Evolutionary conservation across 1,140 invertebrate species (phyloP), one percentile per base, ranked within the genome.

Genomic region (Drosophila ironensis): DNA sequence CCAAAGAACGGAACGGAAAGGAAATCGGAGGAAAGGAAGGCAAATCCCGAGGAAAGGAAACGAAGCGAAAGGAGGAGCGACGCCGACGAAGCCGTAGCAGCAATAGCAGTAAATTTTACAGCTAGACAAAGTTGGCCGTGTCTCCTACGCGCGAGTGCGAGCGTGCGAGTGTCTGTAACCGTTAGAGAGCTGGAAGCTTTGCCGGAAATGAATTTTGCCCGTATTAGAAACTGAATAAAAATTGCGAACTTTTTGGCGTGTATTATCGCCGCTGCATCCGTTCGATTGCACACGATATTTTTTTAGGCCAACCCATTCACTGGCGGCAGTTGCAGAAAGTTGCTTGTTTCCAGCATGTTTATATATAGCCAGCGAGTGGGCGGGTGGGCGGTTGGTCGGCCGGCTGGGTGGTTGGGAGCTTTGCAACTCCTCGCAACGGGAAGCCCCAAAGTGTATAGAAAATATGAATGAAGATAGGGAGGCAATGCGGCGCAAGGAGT

Each of bases 381-480:
- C 37, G 47, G 40, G 50, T 19, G 53, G 24, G 35, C 30, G 4
- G 47, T 33, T 42, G 51, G 56, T 33, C 22, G 46, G 33, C 14
- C n/a, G 30, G n/a, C n/a, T 33, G 30, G 30, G 30, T 12, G 30
- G 25, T 27, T 51, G 22, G 20, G 9, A 59, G 50, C 17, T 56
- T 40, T 73, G 53, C 67, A 72, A 72, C 78, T 77, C 60, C 53
- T 84, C 74, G 69, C 61, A 46, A 40, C 28, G 33, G 41, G 30
- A 72, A n/a, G n/a, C 54, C 54, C 27, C 61, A 69, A 64, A 72
- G 78, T 82, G 77, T 82, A 81, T 82, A 82, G 78, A 82, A 82
- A 82, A 82, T 82, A 82, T 82, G 78, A 82, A 82, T 82, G 77
- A 82, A 84, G 77, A 75, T 70, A 59, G 25, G 54, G 30, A 33